Percentiles rank a stretch among this genome's conserved stretches.
Evolutionary conservation across 2,888 invertebrate genomes (phyloP).

Genomic region (Meganola albula): DNA sequence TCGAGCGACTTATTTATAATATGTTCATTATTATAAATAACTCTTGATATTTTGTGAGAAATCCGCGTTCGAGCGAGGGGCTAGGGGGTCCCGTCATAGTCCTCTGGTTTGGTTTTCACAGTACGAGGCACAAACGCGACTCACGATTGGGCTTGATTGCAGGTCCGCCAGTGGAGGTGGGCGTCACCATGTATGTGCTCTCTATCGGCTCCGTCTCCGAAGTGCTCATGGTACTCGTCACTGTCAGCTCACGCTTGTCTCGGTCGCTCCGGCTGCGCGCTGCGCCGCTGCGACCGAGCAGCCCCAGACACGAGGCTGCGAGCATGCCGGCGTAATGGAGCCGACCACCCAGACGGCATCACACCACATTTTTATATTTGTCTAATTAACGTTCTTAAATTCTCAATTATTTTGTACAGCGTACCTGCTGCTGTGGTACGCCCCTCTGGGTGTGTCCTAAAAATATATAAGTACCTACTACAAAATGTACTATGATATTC

Average conservation of each 20-base stretch:
- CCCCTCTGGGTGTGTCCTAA: constrained; percentile 48
- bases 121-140: constrained; percentile 50
- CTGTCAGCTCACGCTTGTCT: constrained; percentile 68
- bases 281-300: constrained; percentile 67
- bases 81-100: constrained; percentile 40
- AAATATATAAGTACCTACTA: constrained; percentile 51
- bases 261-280: constrained; percentile 49
- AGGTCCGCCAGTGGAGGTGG: constrained; percentile 98
- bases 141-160: constrained; percentile 79
- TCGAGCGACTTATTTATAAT: too few relatives aligned
- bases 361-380: constrained; percentile 29
- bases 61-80: constrained; percentile 42
- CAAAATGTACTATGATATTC: constrained; percentile 50
- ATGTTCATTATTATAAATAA: constrained; percentile 15
- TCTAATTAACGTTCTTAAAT: constrained; percentile 3
- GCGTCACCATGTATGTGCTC: constrained; percentile 98
- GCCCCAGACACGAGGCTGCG: constrained; percentile 76
- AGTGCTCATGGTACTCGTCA: constrained; percentile 94
- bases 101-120: constrained; percentile 39
- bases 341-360: constrained; percentile 36
- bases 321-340: constrained; percentile 52
- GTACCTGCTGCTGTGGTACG: constrained; percentile 34
- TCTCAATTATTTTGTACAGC: too few relatives aligned
- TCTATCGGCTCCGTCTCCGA: constrained; percentile 99
- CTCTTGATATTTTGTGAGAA: constrained; percentile 4